Evolutionary conservation across 2,888 invertebrate genomes (phyloP).

Genomic region (Tipula lateralis): DNA sequence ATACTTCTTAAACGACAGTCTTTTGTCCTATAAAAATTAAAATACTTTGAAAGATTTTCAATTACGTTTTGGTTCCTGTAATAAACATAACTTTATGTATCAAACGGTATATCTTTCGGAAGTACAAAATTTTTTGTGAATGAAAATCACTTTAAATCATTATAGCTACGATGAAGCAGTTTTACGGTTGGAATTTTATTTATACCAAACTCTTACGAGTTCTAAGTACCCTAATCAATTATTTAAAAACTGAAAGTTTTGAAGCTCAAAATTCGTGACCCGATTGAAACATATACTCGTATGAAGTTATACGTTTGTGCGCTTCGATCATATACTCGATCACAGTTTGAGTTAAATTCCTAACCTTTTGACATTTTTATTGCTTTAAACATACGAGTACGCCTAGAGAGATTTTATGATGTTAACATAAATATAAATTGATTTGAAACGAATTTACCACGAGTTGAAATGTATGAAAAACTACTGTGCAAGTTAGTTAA

Average conservation of each 20-base stretch:
- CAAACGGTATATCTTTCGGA: not conserved
- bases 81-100: not conserved
- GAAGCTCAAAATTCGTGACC: not conserved
- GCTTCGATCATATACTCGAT: not conserved
- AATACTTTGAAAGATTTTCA: not conserved
- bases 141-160: not conserved
- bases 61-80: slow-evolving; percentile 6
- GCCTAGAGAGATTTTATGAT: not conserved
- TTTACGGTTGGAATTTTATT: too few species aligned
- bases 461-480: not conserved
- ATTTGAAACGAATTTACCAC: not conserved
- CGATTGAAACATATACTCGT: not conserved
- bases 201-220: too few species aligned
- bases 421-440: not conserved
- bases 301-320: too few species aligned
- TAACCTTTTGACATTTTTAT: not conserved
- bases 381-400: not conserved
- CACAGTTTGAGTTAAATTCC: not conserved
- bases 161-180: too few species aligned
- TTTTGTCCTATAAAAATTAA: not conserved
- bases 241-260: not conserved
- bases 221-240: not conserved
- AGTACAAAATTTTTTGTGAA: not conserved
- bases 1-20: not conserved
- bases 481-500: not conserved